phyloP scores from a whole-genome alignment of 1,140 invertebrate species.

The Drosophila trapezifrons region DNA sequence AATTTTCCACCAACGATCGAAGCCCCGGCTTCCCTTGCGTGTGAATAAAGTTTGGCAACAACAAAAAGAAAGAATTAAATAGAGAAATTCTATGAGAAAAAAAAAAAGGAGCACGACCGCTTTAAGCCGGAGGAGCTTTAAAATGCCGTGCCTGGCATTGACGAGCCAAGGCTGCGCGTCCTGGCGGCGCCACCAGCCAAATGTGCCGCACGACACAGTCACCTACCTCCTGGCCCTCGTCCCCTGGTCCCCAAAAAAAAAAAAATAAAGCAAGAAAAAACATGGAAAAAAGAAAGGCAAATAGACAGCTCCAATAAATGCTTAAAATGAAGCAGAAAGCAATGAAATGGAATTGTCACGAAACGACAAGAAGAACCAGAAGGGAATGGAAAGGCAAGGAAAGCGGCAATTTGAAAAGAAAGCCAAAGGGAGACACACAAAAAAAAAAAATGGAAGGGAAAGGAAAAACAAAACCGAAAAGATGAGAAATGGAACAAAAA shows the following conservation, averaged over 20 bases:
- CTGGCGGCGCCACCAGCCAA: slow-evolving; percentile 68
- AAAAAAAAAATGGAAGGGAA: neutral
- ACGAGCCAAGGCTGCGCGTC: slow-evolving; percentile 69
- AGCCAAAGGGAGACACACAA: slow-evolving; percentile 12
- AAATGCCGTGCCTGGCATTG: slow-evolving; percentile 45
- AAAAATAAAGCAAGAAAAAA: slow-evolving; percentile 7
- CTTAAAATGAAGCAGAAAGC: slow-evolving; percentile 78
- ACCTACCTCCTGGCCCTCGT: neutral
- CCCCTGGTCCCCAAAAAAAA: slow-evolving; percentile 7
- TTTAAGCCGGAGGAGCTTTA: slow-evolving; percentile 64
- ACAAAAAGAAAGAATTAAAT: neutral
- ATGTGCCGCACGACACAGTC: slow-evolving; percentile 71
- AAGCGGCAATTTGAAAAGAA: slow-evolving; percentile 21
- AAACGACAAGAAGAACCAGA: slow-evolving; percentile 51
- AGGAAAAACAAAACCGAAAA: slow-evolving; percentile 34
- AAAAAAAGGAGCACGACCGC: slow-evolving; percentile 2
- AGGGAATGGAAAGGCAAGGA: slow-evolving; percentile 4
- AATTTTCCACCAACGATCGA: slow-evolving; percentile 2
- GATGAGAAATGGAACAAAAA: slow-evolving; percentile 52
- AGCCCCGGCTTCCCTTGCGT: neutral
- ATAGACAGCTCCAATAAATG: slow-evolving; percentile 75
- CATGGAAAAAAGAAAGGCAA: slow-evolving; percentile 51
- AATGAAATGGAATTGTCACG: slow-evolving; percentile 81
- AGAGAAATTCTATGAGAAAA: slow-evolving; percentile 4
- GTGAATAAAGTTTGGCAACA: neutral